Base-by-base conservation (phyloP, 2,888 invertebrate species). In the Polietes domitor region DNA sequence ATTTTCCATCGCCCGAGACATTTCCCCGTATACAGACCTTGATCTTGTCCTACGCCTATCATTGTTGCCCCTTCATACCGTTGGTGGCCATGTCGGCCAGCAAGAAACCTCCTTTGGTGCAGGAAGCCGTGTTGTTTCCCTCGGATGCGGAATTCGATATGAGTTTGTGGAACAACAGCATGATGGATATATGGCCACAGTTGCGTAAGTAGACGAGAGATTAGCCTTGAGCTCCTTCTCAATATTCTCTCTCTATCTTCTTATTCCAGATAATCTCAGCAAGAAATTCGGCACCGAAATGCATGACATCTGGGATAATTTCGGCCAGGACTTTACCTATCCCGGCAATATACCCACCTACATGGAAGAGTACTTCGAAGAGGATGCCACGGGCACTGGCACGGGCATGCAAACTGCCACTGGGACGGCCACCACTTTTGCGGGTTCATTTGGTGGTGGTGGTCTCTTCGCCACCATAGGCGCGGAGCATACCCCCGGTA, bases 41-140 rank as follows among this genome's bases (percentile, higher is more conserved):
- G 89, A 95, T 97, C 53, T 93, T 98, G 50, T 97, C 98, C 0
- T 98, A 98, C 92, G 98, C 98, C 86, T 99, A 98, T 93, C 98
- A 99, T 92, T 99, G 98, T 93, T 98, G 98, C 93, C 96, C 97
- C 85, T 98, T 97, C 93, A 92, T 97, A 89, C 95, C 96, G 63
- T 92, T 95, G 87, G 94, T 94, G 87, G 94, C 94, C 75, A 91
- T 91, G 87, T 93, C 86, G 82, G 93, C 91, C 0, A 93, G 93
- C n/a, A 93, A 92, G 4, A 91, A 91, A 65, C 93, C 92, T 89
- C 94, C 86, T 89, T 94, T 78, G 74, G 90, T 92, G 0, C 91
- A 94, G 88, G 96, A 96, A 88, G 93, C 95, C 0, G 94, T 96
- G 0, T 92, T 95, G 15, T 96, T 95, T 90, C 96, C 96, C 0